Evolutionary conservation across 2,113 vertebrate genomes (phyloP), one percentile per base, ranked within the genome.

Genomic region (Brevimyrus niger): DNA sequence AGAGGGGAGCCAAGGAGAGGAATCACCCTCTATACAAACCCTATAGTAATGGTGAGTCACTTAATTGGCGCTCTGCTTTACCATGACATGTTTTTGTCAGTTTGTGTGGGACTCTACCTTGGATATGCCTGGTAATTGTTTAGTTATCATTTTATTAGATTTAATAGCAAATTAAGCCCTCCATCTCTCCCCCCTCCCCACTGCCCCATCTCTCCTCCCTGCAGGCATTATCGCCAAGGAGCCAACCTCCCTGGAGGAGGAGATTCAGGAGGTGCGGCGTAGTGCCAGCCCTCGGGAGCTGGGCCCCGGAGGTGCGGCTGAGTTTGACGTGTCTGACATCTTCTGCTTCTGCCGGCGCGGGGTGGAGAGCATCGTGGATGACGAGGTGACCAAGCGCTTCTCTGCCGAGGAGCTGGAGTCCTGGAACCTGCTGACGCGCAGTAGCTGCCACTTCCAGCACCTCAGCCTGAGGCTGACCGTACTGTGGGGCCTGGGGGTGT

Each of bases 311-410:
- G 38, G 53, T 2, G 89, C 95, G 9, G 94, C 95, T 0, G 96
- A 97, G 93, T 98, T 98, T 51, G 96, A 97, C 91, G 96, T 99
- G 91, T 97, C 97, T 0, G 97, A 99, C 89, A 97, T 98, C 92
- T 96, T 99, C 93, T 97, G 96, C 89, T 98, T 99, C 93, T 98
- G 96, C 94, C 96, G 96, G 50, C 97, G 97, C 89, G 97, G 97
- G 1, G 95, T 98, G 6, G 97, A 97, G 95, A 98, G 96, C 93
- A 98, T 98, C 83, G 96, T 99, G 95, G 98, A 99, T 0, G 98
- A 99, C 5, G 97, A 99, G 92, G 97, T 99, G 95, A 99, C 97
- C 90, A 98, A 98, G 90, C 94, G 97, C 65, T 99, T 99, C 92
- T 96, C 97, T 0, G 96, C 97, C 0, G 97, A 98, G 92, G 97